Evolutionary conservation across 64 coral and sea anemone genomes (phyloP), one percentile per base, ranked within the genome.

Genomic region (Actinia equina): DNA sequence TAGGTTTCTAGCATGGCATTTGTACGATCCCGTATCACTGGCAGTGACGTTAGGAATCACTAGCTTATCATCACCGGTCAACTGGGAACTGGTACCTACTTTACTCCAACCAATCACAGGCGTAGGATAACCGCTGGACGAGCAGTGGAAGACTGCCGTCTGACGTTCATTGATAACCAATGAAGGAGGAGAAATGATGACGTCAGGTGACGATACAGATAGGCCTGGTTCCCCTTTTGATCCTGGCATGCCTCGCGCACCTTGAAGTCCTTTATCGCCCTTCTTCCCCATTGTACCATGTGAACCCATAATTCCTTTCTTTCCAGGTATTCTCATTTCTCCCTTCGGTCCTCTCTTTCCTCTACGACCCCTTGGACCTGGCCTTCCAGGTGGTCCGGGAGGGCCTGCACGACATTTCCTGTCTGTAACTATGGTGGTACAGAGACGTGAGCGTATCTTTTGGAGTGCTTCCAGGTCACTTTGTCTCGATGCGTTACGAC

Each of bases 291-390:
- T 54, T 13, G 43, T 64, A 4, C 82, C 89, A 84, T 45, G 81
- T 52, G 37, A 16, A 23, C 88, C 88, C 53, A n/a, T 85, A 14
- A 10, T n/a, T 44, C 89, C 89, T 16, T 30, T 65, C 59, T 56
- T 78, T 11, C 54, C 54, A 6, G 41, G 83, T 41, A 44, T 64
- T 41, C 89, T 83, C 25, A 71, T 74, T 4, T 83, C 84, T 18
- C 89, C 89, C 52, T 86, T 86, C 3, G 1, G 71, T 71, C 89
- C 89, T 85, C 43, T 83, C 49, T 78, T 79, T 91, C 89, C 89
- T 59, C 70, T 89, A 43, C 49, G 54, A 44, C 89, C 89, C 61
- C 57, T 91, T 8, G 1, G 69, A 46, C 89, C 89, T 84, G 62
- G 80, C 45, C 44, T 59, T 90, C 89, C 89, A 23, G 82, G 89